These are phyloP conservation scores for Cheilosia grossa DNA, from an alignment of 2,888 invertebrate species.

Conservation along the genomic window DNA sequence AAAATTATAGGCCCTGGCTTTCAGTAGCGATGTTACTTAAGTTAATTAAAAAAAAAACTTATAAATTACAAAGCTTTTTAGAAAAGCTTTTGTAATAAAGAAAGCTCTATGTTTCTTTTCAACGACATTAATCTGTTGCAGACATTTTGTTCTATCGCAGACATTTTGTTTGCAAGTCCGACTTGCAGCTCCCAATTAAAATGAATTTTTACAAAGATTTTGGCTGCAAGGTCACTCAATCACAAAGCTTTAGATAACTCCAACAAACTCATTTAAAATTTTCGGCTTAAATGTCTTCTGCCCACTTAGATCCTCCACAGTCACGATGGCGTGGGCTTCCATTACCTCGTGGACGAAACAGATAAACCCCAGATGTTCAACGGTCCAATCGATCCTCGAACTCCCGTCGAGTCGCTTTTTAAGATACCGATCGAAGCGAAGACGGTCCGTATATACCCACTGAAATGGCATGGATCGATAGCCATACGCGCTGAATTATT, in stretches of 20 bases:
- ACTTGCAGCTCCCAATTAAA: no score
- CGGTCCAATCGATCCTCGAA: constrained; percentile 87
- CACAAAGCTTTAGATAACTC: not conserved
- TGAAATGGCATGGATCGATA: constrained; percentile 88
- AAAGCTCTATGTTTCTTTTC: no score
- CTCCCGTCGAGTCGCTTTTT: constrained; percentile 87
- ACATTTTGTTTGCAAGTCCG: no score
- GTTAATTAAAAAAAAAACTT: no score
- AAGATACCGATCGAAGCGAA: constrained; percentile 90
- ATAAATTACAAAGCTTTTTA: not conserved
- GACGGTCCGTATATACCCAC: constrained; percentile 87
- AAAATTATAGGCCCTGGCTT: no score
- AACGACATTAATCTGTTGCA: no score
- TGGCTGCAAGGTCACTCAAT: not conserved
- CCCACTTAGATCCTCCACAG: constrained; percentile 83
- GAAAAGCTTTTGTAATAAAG: not conserved
- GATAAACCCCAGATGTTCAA: constrained; percentile 87
- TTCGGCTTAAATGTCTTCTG: not conserved
- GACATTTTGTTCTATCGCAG: no score
- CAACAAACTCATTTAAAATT: not conserved
- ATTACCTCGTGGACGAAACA: constrained; percentile 85
- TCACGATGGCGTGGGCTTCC: constrained; percentile 86
- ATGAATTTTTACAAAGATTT: no score
- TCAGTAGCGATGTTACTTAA: no score
- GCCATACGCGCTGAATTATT: constrained; percentile 89